phyloP scores from a whole-genome alignment of 2,888 invertebrate genomes.

The Spisula subtruncata region DNA sequence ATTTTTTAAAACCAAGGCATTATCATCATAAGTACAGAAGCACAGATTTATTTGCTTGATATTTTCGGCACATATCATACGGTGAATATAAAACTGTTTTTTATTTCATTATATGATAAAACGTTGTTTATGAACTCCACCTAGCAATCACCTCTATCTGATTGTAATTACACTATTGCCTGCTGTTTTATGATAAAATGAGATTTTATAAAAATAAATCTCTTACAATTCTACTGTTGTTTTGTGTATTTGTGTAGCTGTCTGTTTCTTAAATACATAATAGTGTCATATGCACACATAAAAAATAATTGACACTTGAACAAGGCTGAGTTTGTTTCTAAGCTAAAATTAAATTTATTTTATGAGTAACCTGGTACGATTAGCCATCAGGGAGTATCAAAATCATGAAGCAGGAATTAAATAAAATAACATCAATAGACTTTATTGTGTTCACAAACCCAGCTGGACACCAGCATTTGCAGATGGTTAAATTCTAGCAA shows the following conservation, averaged over 20 bases:
- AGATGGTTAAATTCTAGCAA: neutral
- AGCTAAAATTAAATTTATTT: neutral
- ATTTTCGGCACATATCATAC: neutral
- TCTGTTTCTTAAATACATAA: slow-evolving; percentile 10
- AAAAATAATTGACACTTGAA: slow-evolving; percentile 25
- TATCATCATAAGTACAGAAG: neutral
- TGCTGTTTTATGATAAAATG: neutral
- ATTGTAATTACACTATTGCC: slow-evolving; percentile 12
- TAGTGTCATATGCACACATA: neutral
- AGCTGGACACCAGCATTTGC: neutral
- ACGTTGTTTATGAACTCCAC: neutral
- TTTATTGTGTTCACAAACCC: neutral
- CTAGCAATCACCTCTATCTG: neutral
- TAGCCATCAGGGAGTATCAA: neutral
- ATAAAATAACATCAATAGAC: neutral
- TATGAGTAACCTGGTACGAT: neutral
- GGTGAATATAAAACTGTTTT: neutral
- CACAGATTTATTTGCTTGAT: neutral
- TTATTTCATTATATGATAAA: slow-evolving; percentile 19
- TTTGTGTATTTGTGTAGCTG: neutral
- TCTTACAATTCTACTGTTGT: neutral
- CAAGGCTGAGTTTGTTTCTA: neutral
- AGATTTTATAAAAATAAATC: slow-evolving; percentile 9
- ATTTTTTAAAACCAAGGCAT: neutral
- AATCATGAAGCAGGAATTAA: neutral